phyloP scores from a whole-genome alignment of 2,888 invertebrate species.

The Drosophila sordidapex region DNA sequence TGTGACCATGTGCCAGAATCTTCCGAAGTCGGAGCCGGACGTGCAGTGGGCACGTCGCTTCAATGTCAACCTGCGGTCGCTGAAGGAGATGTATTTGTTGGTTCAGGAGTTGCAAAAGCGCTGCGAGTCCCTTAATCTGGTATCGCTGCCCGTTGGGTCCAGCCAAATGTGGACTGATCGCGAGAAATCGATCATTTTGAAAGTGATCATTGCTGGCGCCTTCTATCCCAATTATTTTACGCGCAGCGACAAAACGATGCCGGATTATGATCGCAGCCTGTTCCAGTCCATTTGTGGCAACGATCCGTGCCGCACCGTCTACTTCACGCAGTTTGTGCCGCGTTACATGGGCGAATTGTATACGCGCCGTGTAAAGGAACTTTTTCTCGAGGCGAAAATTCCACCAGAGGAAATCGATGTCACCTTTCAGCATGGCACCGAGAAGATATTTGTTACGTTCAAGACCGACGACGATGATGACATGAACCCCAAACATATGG shows the following conservation, averaged over 20 bases:
- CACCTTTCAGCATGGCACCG: conserved; percentile 85
- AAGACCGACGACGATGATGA: conserved; percentile 82
- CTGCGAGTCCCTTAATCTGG: conserved; percentile 87
- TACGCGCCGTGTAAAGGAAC: conserved; percentile 87
- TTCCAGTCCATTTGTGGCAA: conserved; percentile 89
- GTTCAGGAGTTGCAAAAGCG: conserved; percentile 89
- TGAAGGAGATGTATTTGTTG: conserved; percentile 90
- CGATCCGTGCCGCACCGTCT: conserved; percentile 92
- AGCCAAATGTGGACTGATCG: conserved; percentile 83
- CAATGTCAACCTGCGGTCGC: conserved; percentile 89
- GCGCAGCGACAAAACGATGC: conserved; percentile 86
- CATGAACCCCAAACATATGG: conserved; percentile 49
- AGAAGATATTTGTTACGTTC: conserved; percentile 90
- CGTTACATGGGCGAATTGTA: conserved; percentile 90
- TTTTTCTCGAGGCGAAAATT: conserved; percentile 85
- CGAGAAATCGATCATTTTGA: conserved; percentile 88
- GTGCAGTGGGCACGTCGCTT: conserved; percentile 90
- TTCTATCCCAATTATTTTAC: conserved; percentile 97
- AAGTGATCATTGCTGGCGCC: conserved; percentile 87
- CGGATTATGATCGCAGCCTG: conserved; percentile 88
- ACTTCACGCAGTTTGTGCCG: conserved; percentile 87
- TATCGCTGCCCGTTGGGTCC: conserved; percentile 43
- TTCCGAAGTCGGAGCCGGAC: conserved; percentile 86
- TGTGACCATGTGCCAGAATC: conserved; percentile 87
- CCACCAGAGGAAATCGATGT: conserved; percentile 84